Evolutionary conservation across 92 coral and sea anemone species (phyloP), one percentile per base, ranked within the genome.

Genomic region (Scolanthus callimorphus): DNA sequence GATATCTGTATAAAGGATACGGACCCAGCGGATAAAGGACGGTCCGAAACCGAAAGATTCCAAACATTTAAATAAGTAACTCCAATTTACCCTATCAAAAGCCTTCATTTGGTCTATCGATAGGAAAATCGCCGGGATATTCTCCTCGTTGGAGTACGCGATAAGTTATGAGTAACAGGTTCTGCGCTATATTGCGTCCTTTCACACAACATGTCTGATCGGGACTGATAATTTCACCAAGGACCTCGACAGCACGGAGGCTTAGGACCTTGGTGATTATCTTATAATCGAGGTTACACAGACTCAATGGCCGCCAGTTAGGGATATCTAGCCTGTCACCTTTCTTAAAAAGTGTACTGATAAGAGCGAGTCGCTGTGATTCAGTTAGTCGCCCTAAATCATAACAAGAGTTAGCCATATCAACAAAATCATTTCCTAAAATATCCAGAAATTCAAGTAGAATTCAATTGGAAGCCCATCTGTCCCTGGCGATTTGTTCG

Each of bases 21-120:
- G 17, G 11, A 59, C 44, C 77, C 70, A 59, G 20, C 29, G 46
- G 3, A 59, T 59, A 49, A 69, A 69, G 10, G 76, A 69, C 47
- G 70, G 24, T 6, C 70, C 70, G 47, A 59, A 67, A 20, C 37
- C 50, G 51, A 57, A 59, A 57, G 63, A 49, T 11, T 39, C 17
- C 17, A 67, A 65, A 20, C 34, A 17, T 1, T 54, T 3, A 30
- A 55, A 67, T 19, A 67, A 29, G 30, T 19, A 55, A n/a, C 37
- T 24, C 39, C 67, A 29, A 20, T 41, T 67, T 31, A 38, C n/a
- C n/a, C n/a, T n/a, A n/a, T n/a, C n/a, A n/a, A n/a, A n/a, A n/a
- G n/a, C n/a, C n/a, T n/a, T n/a, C n/a, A n/a, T n/a, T n/a, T n/a
- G n/a, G n/a, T n/a, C n/a, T n/a, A n/a, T n/a, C n/a, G n/a, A n/a